Evolutionary conservation across 2,888 invertebrate species (phyloP), one percentile per base, ranked within the genome.

Genomic region (Calliphora vomitoria): DNA sequence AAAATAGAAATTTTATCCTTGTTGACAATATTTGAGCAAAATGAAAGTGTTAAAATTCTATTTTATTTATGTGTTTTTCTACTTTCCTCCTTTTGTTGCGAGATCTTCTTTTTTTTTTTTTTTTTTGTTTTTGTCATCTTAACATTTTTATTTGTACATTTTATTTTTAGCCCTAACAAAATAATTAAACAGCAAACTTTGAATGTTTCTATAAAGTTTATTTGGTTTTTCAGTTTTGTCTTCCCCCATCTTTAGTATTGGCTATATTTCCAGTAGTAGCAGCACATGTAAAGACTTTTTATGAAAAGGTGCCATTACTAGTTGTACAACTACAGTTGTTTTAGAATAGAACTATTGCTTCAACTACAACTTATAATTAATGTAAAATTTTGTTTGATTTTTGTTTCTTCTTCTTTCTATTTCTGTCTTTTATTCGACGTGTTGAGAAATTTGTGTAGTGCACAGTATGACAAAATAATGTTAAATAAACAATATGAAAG

Each of bases 11-110:
- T 68, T 55, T 20, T 71, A 64, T 82, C 55, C 35, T 78, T 88
- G 86, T 71, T 81, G 83, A 86, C 83, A 84, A 84, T 76, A 83
- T 75, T 71, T 87, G 66, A 50, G n/a, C 38, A 72, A 78, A 83
- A 83, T 18, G 81, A 86, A 88, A 86, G 88, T 86, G 88, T 85
- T 81, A 81, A 83, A 83, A 81, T 81, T 86, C 64, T 68, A 69
- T 81, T 88, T 86, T 74, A 55, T 80, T 81, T 76, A 47, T 58
- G 62, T 66, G 64, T 82, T 38, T 78, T 50, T 47, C 44, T 64
- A 18, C 44, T 31, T 76, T 76, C 4, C 18, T 50, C 15, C 62
- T 55, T 53, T 20, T 72, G 55, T 47, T 35, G 47, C 31, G 10
- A 25, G 25, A 25, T 25, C 25, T 25, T n/a, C n/a, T n/a, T n/a